These are phyloP conservation scores for Lichenostomus cassidix DNA, from an alignment of 2,113 vertebrate species.

Conservation along the genomic window DNA sequence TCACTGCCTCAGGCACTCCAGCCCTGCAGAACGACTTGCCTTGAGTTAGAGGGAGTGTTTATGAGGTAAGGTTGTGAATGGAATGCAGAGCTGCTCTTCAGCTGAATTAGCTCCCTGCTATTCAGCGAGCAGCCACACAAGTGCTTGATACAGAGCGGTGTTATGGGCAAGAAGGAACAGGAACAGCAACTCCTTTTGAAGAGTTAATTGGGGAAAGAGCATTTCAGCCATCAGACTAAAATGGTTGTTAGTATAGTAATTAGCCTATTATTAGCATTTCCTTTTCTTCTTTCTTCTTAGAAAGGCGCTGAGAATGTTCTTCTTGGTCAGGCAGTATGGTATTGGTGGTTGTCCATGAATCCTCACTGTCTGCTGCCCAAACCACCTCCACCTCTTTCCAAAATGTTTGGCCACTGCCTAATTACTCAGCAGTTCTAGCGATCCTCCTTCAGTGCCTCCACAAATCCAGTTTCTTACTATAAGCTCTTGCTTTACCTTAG, in stretches of 20 bases:
- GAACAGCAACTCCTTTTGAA: background rate
- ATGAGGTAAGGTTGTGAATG: background rate
- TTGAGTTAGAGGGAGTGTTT: background rate
- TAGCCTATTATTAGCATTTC: background rate
- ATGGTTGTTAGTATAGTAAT: background rate
- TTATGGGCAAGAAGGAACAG: background rate
- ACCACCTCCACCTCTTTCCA: background rate
- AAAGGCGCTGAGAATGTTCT: background rate
- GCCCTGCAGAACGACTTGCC: background rate
- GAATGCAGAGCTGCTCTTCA: background rate
- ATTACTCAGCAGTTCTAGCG: background rate
- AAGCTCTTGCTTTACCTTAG: background rate
- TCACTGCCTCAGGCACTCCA: background rate
- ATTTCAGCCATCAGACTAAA: background rate
- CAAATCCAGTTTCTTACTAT: background rate
- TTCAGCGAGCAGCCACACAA: background rate
- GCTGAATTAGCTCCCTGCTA: background rate
- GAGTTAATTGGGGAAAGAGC: background rate
- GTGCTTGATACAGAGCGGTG: background rate
- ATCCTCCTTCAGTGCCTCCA: background rate
- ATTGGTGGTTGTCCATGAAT: background rate
- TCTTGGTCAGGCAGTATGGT: background rate
- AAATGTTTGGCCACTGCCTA: background rate
- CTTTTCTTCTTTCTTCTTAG: background rate
- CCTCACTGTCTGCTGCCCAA: background rate